A percentile compares a stretch with the other conserved stretches of the same genome.
These are phyloP conservation scores for Babylonia areolata DNA, from an alignment of 1,140 invertebrate species.

Conservation along the genomic window DNA sequence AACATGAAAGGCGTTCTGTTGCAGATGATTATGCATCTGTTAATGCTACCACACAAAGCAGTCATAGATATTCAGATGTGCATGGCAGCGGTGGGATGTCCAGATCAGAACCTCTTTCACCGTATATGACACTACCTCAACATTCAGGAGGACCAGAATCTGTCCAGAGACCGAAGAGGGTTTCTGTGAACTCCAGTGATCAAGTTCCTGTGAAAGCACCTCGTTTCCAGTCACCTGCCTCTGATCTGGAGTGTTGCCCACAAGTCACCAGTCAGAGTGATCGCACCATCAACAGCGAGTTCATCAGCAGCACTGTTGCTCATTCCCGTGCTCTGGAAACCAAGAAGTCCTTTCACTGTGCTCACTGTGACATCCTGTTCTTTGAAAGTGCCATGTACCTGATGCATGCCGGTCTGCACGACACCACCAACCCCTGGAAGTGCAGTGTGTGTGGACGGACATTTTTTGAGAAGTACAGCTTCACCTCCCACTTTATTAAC, in stretches of 20 bases:
- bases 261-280: slow-evolving; percentile 21
- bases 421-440: slow-evolving; percentile 48
- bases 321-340: slow-evolving; percentile 33
- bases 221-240: background rate
- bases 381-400: slow-evolving; percentile 58
- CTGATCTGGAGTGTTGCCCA: background rate
- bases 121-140: background rate
- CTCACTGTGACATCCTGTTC: slow-evolving; percentile 56
- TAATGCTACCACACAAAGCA: background rate
- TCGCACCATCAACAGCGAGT: slow-evolving; percentile 25
- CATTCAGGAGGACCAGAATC: background rate
- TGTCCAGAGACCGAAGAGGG: background rate
- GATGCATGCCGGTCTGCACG: slow-evolving; percentile 59
- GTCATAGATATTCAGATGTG: background rate
- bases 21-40: background rate
- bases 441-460: slow-evolving; percentile 51
- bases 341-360: slow-evolving; percentile 45
- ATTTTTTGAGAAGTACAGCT: slow-evolving; percentile 58
- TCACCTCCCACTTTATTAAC: slow-evolving; percentile 62
- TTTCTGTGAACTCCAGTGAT: background rate
- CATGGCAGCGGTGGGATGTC: background rate
- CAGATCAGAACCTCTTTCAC: background rate
- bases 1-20: background rate
- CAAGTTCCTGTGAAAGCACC: background rate
- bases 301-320: slow-evolving; percentile 14